A percentile compares a stretch with the other conserved stretches of the same genome.
These are phyloP conservation scores for Syrista parreyssii DNA, from an alignment of 2,888 invertebrate genomes.

Conservation along the genomic window DNA sequence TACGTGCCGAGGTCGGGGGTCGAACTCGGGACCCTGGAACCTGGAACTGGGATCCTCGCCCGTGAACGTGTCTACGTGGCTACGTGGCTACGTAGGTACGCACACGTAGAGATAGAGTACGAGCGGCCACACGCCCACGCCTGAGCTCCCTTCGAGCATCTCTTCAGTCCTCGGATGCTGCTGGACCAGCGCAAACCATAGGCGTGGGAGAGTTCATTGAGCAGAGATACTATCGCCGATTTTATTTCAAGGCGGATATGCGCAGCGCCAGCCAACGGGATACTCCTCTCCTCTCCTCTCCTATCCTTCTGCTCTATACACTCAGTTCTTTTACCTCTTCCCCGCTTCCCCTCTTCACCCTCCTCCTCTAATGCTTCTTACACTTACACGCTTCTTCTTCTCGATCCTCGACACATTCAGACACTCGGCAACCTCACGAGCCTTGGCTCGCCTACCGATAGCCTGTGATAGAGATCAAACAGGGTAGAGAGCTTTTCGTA, in stretches of 20 bases:
- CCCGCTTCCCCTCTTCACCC: background rate
- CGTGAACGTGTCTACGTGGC: slow-evolving; percentile 15
- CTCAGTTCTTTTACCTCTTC: background rate
- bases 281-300: slow-evolving; percentile 22
- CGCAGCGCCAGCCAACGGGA: slow-evolving; percentile 58
- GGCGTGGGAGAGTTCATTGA: slow-evolving; percentile 67
- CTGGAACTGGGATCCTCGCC: slow-evolving; percentile 21
- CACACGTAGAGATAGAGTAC: slow-evolving; percentile 15
- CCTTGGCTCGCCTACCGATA: background rate
- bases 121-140: slow-evolving; percentile 23
- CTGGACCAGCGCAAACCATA: slow-evolving; percentile 39
- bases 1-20: slow-evolving; percentile 65
- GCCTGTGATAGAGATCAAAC: background rate
- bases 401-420: background rate
- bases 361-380: background rate
- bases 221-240: slow-evolving; percentile 65
- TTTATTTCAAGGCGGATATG: slow-evolving; percentile 64
- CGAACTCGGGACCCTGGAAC: slow-evolving; percentile 46
- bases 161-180: background rate
- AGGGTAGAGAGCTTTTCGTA: background rate
- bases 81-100: slow-evolving; percentile 11
- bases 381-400: background rate
- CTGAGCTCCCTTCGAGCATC: background rate
- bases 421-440: background rate
- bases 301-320: background rate